Conservation (phyloP, 2,888 invertebrate genomes). For the Gisinianus flammeolus region DNA sequence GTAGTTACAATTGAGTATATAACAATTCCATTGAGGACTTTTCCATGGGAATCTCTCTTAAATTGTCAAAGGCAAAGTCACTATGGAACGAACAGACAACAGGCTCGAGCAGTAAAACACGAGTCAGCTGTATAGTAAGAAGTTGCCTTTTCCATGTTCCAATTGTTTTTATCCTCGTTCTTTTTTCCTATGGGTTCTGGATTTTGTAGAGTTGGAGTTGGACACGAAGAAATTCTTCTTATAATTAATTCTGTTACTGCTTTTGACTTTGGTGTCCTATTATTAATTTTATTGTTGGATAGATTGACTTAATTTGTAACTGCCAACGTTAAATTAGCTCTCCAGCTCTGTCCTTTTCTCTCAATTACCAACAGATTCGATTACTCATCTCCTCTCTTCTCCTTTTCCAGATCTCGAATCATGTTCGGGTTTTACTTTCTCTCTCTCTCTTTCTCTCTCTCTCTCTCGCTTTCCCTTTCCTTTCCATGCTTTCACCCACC, state of each 20-base stretch:
- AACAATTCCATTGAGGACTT: too few species aligned
- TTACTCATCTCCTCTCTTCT: neutral
- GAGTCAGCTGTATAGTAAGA: too few species aligned
- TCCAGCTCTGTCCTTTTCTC: neutral
- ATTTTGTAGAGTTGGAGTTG: neutral
- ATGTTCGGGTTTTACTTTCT: neutral
- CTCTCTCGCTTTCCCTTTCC: neutral
- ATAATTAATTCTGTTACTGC: conserved; percentile 4
- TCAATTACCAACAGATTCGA: conserved; percentile 1
- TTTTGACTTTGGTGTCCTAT: neutral
- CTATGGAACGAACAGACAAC: too few species aligned
- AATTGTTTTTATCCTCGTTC: too few species aligned
- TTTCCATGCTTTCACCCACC: neutral
- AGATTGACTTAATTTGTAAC: conserved; percentile 23
- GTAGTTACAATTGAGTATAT: too few species aligned
- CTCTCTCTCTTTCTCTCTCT: neutral
- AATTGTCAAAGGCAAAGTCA: too few species aligned
- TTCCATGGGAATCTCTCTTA: too few species aligned
- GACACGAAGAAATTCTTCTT: neutral
- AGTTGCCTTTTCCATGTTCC: too few species aligned
- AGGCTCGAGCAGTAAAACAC: too few species aligned
- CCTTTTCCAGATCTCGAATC: neutral
- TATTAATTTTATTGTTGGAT: conserved; percentile 4
- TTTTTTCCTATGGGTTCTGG: neutral
- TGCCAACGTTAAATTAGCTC: conserved; percentile 24